A percentile compares a stretch with the other conserved stretches of the same genome.
phyloP scores from a whole-genome alignment of 2,797 vertebrate species.

The Chrysocyon brachyurus region DNA sequence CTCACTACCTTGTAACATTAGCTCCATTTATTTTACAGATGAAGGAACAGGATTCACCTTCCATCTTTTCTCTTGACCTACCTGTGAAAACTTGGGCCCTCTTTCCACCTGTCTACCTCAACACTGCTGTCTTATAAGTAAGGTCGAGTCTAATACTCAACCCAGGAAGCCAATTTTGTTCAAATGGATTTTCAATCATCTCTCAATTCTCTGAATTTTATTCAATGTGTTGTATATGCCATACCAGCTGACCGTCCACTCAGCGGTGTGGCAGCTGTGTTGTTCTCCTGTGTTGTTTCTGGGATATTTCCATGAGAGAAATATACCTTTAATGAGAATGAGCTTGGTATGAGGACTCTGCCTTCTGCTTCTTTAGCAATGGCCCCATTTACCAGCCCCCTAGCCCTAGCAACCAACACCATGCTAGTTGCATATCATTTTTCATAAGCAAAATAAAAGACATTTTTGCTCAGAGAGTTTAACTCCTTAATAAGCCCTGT shows the following conservation, averaged over 20 bases:
- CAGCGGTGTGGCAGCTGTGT: too few relatives aligned
- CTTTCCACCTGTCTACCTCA: background rate
- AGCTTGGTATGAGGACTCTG: background rate
- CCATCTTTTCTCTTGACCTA: background rate
- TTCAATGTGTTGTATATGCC: too few relatives aligned
- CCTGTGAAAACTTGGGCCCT: background rate
- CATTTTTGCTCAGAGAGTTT: background rate
- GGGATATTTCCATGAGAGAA: background rate
- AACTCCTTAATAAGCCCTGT: background rate
- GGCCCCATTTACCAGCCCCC: background rate
- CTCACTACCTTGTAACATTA: too few relatives aligned
- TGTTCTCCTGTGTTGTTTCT: background rate
- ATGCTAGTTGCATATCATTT: background rate
- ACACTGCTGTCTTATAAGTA: background rate
- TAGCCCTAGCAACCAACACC: accelerated
- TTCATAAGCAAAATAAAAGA: background rate
- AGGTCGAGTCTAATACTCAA: background rate
- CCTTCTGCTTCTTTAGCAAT: background rate
- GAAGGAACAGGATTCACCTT: background rate
- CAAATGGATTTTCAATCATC: background rate
- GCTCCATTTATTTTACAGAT: background rate
- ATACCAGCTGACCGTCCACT: background rate
- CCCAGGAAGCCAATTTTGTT: background rate
- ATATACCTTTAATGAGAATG: background rate
- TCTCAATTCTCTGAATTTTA: background rate